phyloP scores from a whole-genome alignment of 2,797 vertebrate species.

The Sparus aurata region DNA sequence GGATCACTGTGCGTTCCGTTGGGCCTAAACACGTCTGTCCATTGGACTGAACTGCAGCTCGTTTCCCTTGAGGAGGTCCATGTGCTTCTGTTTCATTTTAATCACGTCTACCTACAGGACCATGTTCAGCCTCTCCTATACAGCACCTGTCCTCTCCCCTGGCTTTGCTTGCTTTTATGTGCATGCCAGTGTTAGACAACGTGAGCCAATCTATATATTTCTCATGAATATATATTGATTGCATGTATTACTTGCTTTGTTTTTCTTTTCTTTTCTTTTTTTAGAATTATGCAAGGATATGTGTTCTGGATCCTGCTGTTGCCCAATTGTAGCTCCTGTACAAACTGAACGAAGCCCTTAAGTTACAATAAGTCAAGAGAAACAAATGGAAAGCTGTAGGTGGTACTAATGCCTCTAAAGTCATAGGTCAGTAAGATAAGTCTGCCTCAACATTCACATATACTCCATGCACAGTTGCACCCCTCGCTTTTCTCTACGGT shows the following conservation, averaged over 20 bases:
- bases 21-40: slow-evolving; percentile 41
- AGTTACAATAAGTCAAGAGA: neutral
- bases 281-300: slow-evolving; percentile 16
- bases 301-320: slow-evolving; percentile 86
- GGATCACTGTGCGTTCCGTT: slow-evolving; percentile 27
- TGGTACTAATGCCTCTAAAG: neutral
- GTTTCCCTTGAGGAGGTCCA: slow-evolving; percentile 25
- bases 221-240: slow-evolving; percentile 57
- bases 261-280: slow-evolving; percentile 2
- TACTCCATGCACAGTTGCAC: slow-evolving; percentile 65
- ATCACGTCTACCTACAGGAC: slow-evolving; percentile 48
- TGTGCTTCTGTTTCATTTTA: slow-evolving; percentile 58
- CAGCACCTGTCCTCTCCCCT: slow-evolving; percentile 61
- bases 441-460: slow-evolving; percentile 42
- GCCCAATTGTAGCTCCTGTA: slow-evolving; percentile 12
- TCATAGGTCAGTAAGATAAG: slow-evolving; percentile 23
- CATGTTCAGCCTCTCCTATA: slow-evolving; percentile 47
- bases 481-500: slow-evolving; percentile 73
- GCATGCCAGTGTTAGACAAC: slow-evolving; percentile 66
- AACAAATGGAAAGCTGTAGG: slow-evolving; percentile 27
- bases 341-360: slow-evolving; percentile 14
- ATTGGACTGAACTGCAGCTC: slow-evolving; percentile 35
- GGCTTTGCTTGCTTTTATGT: slow-evolving; percentile 80
- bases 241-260: slow-evolving; percentile 19
- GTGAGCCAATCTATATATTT: slow-evolving; percentile 59